phyloP scores from a whole-genome alignment of 2,797 vertebrate species.

The Dermochelys coriacea region DNA sequence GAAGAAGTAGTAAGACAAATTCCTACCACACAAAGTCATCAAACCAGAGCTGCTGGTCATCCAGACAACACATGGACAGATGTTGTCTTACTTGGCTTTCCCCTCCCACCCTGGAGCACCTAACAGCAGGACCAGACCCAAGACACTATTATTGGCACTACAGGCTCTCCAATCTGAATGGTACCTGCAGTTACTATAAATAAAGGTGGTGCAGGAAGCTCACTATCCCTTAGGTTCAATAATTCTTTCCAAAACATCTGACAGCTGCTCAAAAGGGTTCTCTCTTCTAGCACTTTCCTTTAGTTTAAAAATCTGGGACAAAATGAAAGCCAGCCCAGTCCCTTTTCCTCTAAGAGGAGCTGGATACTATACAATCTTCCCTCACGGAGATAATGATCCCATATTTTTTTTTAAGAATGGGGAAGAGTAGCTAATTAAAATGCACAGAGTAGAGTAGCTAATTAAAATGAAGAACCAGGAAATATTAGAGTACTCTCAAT shows the following conservation, averaged over 20 bases:
- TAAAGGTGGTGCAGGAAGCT: neutral
- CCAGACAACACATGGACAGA: neutral
- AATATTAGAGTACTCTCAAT: neutral
- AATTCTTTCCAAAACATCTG: neutral
- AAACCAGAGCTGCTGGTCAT: neutral
- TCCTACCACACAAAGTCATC: neutral
- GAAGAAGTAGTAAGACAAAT: neutral
- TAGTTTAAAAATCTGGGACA: neutral
- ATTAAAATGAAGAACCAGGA: neutral
- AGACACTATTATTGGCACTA: fast-evolving
- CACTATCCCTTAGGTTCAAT: neutral
- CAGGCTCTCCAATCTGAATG: neutral
- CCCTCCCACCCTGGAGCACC: fast-evolving
- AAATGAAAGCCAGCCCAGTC: neutral
- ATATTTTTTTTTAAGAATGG: neutral
- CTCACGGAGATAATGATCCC: neutral
- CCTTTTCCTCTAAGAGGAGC: neutral
- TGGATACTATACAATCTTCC: neutral
- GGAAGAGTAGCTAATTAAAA: neutral
- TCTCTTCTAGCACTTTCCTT: neutral
- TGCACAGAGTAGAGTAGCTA: neutral
- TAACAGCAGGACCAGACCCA: neutral
- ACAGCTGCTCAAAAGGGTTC: neutral
- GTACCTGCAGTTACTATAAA: neutral
- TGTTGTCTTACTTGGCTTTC: neutral